phyloP scores from a whole-genome alignment of 2,888 invertebrate genomes.

The Agonopterix arenella region DNA sequence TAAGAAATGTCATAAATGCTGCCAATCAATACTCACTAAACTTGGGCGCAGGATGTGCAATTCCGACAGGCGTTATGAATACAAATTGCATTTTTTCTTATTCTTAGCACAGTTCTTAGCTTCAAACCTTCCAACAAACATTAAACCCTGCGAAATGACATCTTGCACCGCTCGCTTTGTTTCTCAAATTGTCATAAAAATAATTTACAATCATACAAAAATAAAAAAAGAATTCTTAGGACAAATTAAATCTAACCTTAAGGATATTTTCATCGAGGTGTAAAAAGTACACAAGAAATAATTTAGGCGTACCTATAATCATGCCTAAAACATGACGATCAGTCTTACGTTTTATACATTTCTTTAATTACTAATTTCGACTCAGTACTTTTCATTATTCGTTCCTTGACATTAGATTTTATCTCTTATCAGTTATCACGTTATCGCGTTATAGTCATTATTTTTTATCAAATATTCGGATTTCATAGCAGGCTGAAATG shows the following conservation, averaged over 20 bases:
- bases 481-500: too few relatives aligned
- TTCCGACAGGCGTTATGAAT: too few relatives aligned
- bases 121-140: too few relatives aligned
- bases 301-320: conserved; percentile 54
- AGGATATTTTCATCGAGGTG: too few relatives aligned
- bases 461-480: too few relatives aligned
- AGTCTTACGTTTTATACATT: conserved; percentile 66
- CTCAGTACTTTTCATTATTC: not conserved
- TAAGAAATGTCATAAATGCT: conserved; percentile 25
- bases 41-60: too few relatives aligned
- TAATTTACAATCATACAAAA: conserved; percentile 31
- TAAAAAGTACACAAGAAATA: conserved; percentile 37
- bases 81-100: too few relatives aligned
- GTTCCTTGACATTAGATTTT: too few relatives aligned
- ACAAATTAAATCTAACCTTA: conserved; percentile 30
- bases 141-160: not conserved
- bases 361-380: conserved; percentile 18
- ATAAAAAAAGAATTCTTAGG: conserved; percentile 24
- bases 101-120: too few relatives aligned
- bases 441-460: too few relatives aligned
- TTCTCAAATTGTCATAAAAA: conserved; percentile 9
- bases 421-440: too few relatives aligned
- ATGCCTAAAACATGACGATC: conserved; percentile 59
- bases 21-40: conserved; percentile 17
- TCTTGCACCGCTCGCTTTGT: conserved; percentile 1